phyloP scores from a whole-genome alignment of 2,888 invertebrate species.

The Caenorhabditis becei region DNA sequence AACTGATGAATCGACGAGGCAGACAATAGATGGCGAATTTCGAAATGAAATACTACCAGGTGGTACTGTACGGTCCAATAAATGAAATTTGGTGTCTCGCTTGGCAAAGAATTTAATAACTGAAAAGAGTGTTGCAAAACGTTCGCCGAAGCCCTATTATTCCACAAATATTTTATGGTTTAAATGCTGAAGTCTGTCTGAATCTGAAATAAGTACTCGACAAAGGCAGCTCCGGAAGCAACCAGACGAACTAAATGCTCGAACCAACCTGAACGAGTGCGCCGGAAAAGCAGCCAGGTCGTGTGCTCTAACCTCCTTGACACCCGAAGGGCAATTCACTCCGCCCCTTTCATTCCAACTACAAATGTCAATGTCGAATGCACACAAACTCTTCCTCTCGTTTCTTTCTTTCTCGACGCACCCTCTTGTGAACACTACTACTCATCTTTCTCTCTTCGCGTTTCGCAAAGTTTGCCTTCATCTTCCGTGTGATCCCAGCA shows the following conservation, averaged over 20 bases:
- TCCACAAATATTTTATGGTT: too few relatives aligned
- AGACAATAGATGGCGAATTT: background rate
- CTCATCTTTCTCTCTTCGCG: slow-evolving; percentile 43
- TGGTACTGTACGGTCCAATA: background rate
- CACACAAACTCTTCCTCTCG: slow-evolving; percentile 32
- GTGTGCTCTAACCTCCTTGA: slow-evolving; percentile 56
- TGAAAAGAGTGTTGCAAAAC: too few relatives aligned
- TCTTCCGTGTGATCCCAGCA: slow-evolving; percentile 33
- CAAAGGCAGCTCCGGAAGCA: background rate
- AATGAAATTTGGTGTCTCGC: too few relatives aligned
- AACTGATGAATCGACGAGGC: background rate
- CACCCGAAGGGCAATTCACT: slow-evolving; percentile 47
- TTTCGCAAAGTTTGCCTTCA: slow-evolving; percentile 46
- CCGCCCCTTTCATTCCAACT: slow-evolving; percentile 45
- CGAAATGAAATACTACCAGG: background rate
- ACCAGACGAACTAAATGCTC: background rate
- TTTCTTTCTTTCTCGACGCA: slow-evolving; percentile 27
- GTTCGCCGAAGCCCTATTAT: too few relatives aligned
- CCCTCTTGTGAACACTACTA: slow-evolving; percentile 53
- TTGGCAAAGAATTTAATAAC: too few relatives aligned
- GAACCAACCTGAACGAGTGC: background rate
- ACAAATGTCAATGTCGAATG: slow-evolving; percentile 55
- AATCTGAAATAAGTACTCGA: too few relatives aligned
- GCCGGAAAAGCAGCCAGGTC: slow-evolving; percentile 42
- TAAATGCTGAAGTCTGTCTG: too few relatives aligned